Evolutionary conservation across 2,888 invertebrate genomes (phyloP).

Genomic region (Melieria picta): DNA sequence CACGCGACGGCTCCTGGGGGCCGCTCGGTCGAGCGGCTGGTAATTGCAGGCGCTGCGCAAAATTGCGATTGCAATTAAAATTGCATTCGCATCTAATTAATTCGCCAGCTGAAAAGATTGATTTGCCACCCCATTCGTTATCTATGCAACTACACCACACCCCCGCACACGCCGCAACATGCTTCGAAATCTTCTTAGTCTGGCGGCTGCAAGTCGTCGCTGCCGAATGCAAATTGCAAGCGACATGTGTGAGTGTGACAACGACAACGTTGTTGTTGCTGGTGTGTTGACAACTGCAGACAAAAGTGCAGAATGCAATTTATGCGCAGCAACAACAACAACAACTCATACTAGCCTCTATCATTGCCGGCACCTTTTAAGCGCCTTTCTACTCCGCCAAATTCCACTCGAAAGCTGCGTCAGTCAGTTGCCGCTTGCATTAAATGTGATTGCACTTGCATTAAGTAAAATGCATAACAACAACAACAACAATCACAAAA

Average conservation of each 20-base stretch:
- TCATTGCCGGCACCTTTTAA: constrained; percentile 7
- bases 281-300: constrained; percentile 29
- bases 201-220: constrained; percentile 45
- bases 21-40: neutral
- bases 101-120: constrained; percentile 56
- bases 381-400: constrained; percentile 33
- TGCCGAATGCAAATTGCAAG: constrained; percentile 56
- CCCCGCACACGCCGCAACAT: neutral
- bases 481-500: constrained; percentile 16
- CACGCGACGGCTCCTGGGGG: no score
- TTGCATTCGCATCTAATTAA: constrained; percentile 66
- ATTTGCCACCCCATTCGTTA: constrained; percentile 31
- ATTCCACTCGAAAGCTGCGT: constrained; percentile 49
- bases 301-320: constrained; percentile 45
- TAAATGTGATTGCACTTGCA: constrained; percentile 27
- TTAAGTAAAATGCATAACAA: constrained; percentile 29
- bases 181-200: neutral
- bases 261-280: neutral
- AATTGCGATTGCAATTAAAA: constrained; percentile 57
- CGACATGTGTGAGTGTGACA: neutral
- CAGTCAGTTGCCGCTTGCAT: constrained; percentile 44
- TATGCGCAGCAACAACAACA: constrained; percentile 36
- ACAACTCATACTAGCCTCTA: neutral
- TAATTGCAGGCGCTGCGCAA: constrained; percentile 11
- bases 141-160: neutral